These are phyloP conservation scores for Monopis laevigella DNA, from an alignment of 2,888 invertebrate species.

Conservation along the genomic window DNA sequence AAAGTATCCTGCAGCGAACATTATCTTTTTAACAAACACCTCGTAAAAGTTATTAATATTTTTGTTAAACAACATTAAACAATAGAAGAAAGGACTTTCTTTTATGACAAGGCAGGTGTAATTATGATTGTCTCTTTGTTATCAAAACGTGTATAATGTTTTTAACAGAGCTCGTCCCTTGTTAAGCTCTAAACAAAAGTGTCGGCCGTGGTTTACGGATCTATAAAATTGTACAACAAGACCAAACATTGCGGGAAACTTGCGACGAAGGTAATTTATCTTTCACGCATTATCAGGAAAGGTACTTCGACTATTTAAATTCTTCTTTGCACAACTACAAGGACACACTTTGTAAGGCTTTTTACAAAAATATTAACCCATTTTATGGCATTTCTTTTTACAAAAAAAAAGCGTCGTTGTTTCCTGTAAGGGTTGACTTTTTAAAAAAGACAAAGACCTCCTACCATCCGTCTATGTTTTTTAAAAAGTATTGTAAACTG, in stretches of 20 bases:
- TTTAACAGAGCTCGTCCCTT: slow-evolving; percentile 47
- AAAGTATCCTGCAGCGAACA: slow-evolving; percentile 3
- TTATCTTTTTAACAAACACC: slow-evolving; percentile 3
- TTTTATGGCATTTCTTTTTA: slow-evolving; percentile 28
- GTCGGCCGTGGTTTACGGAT: slow-evolving; percentile 61
- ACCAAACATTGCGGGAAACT: slow-evolving; percentile 59
- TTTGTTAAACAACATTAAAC: slow-evolving; percentile 33
- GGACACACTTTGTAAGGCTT: background rate
- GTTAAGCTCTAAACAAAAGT: slow-evolving; percentile 44
- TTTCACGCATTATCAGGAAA: slow-evolving; percentile 25
- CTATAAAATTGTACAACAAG: slow-evolving; percentile 55
- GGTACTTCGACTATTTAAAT: slow-evolving; percentile 23
- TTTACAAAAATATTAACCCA: slow-evolving; percentile 35
- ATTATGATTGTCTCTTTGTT: slow-evolving; percentile 48
- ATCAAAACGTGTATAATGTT: slow-evolving; percentile 45
- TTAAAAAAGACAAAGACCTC: slow-evolving; percentile 27
- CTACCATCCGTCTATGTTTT: slow-evolving; percentile 34
- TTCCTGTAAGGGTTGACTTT: slow-evolving; percentile 47
- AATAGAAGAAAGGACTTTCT: slow-evolving; percentile 57
- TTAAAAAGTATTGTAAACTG: slow-evolving; percentile 16
- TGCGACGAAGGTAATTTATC: slow-evolving; percentile 28
- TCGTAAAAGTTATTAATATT: slow-evolving; percentile 30
- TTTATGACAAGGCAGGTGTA: slow-evolving; percentile 42
- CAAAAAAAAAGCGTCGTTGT: slow-evolving; percentile 41
- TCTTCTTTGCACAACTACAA: too few relatives aligned